These are phyloP conservation scores for Scrobipalpa costella DNA, from an alignment of 2,888 invertebrate species.

Conservation along the genomic window DNA sequence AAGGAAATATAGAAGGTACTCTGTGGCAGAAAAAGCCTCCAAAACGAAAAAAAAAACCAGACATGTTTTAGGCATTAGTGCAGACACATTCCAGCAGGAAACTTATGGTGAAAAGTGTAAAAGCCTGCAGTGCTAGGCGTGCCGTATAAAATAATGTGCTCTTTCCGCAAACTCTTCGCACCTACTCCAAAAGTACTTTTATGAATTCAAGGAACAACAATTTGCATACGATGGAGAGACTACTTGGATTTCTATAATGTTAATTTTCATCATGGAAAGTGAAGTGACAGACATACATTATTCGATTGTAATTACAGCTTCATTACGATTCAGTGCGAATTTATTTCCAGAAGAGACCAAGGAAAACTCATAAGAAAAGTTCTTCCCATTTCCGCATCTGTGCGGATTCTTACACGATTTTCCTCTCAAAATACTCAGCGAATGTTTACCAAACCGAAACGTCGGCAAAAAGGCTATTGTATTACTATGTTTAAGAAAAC, in stretches of 20 bases:
- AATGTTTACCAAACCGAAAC: conserved; percentile 13
- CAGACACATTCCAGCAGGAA: not conserved
- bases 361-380: not conserved
- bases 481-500: conserved; percentile 17
- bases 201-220: no score
- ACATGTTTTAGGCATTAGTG: conserved; percentile 1
- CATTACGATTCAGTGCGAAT: not conserved
- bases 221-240: not conserved
- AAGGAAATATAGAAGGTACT: no score
- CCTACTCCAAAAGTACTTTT: no score
- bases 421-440: conserved; percentile 1
- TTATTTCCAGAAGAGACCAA: not conserved
- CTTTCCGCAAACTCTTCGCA: no score
- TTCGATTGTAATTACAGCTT: not conserved
- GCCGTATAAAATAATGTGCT: not conserved
- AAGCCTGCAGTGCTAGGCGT: not conserved
- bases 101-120: not conserved
- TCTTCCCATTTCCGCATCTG: not conserved
- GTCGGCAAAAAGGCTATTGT: conserved; percentile 1
- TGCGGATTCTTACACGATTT: conserved; percentile 1
- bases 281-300: not conserved
- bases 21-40: not conserved
- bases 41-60: not conserved
- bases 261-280: not conserved
- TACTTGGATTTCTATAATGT: not conserved